Conservation (phyloP, 2,113 vertebrate species). For the Boulengeromyrus knoepffleri region DNA sequence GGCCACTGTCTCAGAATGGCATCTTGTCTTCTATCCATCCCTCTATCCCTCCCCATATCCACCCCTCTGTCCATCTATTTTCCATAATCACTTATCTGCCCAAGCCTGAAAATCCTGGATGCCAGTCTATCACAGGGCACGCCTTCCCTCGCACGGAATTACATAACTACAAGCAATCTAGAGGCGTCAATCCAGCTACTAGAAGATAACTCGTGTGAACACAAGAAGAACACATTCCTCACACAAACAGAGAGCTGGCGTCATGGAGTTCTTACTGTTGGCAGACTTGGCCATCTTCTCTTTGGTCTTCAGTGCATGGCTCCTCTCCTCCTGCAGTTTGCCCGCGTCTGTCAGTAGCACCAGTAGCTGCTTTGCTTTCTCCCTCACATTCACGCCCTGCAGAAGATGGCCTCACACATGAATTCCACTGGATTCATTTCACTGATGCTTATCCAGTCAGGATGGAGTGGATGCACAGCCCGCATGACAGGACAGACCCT, state of each 20-base stretch:
- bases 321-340: conserved; percentile 76
- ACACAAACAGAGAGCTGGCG: too few species aligned
- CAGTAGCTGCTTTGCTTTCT: conserved; percentile 83
- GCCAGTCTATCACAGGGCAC: background rate
- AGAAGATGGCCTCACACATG: background rate
- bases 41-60: background rate
- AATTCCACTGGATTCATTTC: background rate
- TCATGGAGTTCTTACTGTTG: conserved; percentile 52
- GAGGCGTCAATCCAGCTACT: background rate
- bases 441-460: background rate
- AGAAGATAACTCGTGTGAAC: background rate
- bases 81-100: background rate
- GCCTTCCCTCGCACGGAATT: background rate
- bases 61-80: background rate
- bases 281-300: conserved; percentile 75
- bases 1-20: background rate
- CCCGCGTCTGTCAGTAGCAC: conserved; percentile 77
- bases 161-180: background rate
- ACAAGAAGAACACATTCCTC: background rate
- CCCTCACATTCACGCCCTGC: conserved; percentile 75
- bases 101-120: background rate
- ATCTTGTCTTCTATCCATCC: background rate
- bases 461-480: background rate
- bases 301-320: conserved; percentile 78
- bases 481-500: background rate